Conservation (phyloP, 2,113 vertebrate genomes). For the Chaetodon auriga region DNA sequence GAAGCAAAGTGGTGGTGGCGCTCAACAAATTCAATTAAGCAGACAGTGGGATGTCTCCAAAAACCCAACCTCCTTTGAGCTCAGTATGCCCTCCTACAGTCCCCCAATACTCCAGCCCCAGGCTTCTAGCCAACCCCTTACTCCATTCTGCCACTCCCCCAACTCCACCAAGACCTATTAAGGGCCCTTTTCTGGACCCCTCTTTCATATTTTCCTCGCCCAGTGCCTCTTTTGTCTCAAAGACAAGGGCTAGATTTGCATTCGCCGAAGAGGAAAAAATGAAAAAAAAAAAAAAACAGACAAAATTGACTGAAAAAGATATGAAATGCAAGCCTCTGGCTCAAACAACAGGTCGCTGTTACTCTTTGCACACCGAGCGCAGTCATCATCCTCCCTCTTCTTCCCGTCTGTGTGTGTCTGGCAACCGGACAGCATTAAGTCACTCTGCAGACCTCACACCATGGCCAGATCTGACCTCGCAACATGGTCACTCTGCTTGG, state of each 20-base stretch:
- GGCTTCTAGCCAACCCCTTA: conserved; percentile 68
- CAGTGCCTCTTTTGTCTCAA: conserved; percentile 70
- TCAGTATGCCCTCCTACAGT: conserved; percentile 51
- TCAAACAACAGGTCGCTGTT: conserved; percentile 4
- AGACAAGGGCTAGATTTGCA: conserved; percentile 1
- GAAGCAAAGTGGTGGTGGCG: neutral
- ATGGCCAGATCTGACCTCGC: conserved; percentile 52
- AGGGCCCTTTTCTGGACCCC: conserved; percentile 78
- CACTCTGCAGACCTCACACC: conserved; percentile 71
- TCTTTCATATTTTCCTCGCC: conserved; percentile 60
- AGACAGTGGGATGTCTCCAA: conserved; percentile 77
- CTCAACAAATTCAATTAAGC: conserved; percentile 84
- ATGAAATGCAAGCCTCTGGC: neutral
- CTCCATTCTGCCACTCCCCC: conserved; percentile 57
- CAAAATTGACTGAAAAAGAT: neutral
- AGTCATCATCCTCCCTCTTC: conserved; percentile 19
- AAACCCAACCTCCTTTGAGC: conserved; percentile 59
- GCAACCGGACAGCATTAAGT: conserved; percentile 64
- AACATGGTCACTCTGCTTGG: conserved; percentile 57
- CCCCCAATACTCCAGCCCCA: conserved; percentile 45
- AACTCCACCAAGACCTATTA: conserved; percentile 71
- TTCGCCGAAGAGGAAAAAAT: neutral
- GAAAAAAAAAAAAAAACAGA: neutral
- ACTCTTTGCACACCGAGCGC: neutral
- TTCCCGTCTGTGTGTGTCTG: conserved; percentile 18